These are phyloP conservation scores for Tyria jacobaeae DNA, from an alignment of 2,888 invertebrate species.

Conservation along the genomic window DNA sequence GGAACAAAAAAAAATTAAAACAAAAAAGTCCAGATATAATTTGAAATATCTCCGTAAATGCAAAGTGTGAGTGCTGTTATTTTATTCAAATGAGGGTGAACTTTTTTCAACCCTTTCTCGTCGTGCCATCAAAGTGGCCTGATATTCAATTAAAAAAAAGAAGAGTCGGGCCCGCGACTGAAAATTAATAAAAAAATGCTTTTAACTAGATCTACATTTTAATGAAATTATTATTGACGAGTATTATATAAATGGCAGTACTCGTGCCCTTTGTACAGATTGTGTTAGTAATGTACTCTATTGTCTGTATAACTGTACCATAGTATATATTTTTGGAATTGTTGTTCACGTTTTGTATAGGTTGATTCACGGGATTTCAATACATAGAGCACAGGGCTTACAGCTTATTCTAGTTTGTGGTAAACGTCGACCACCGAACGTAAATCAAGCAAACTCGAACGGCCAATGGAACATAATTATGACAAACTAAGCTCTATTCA, in stretches of 20 bases:
- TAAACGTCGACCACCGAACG: not conserved
- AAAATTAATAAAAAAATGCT: constrained; percentile 87
- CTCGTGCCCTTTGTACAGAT: constrained; percentile 71
- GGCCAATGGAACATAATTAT: not conserved
- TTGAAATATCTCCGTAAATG: constrained; percentile 87
- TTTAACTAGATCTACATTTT: constrained; percentile 87
- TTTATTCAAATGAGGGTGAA: constrained; percentile 87
- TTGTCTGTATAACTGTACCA: constrained; percentile 9
- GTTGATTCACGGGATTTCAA: not conserved
- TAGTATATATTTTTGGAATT: not conserved
- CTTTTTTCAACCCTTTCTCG: constrained; percentile 85
- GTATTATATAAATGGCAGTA: constrained; percentile 80
- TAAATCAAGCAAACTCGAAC: not conserved
- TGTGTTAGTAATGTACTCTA: constrained; percentile 61
- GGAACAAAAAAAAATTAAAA: constrained; percentile 83
- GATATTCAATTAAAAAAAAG: constrained; percentile 87
- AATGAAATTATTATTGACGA: constrained; percentile 87
- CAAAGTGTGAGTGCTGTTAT: constrained; percentile 87
- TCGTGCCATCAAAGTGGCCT: constrained; percentile 86
- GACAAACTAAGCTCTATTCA: not conserved
- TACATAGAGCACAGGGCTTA: not conserved
- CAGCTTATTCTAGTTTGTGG: not conserved
- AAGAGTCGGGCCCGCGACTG: constrained; percentile 82
- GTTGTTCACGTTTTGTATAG: not conserved
- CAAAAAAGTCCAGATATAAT: constrained; percentile 86